Evolutionary conservation across 2,113 vertebrate genomes (phyloP), one percentile per base, ranked within the genome.

Genomic region (Hypocryptadius cinnamomeus): DNA sequence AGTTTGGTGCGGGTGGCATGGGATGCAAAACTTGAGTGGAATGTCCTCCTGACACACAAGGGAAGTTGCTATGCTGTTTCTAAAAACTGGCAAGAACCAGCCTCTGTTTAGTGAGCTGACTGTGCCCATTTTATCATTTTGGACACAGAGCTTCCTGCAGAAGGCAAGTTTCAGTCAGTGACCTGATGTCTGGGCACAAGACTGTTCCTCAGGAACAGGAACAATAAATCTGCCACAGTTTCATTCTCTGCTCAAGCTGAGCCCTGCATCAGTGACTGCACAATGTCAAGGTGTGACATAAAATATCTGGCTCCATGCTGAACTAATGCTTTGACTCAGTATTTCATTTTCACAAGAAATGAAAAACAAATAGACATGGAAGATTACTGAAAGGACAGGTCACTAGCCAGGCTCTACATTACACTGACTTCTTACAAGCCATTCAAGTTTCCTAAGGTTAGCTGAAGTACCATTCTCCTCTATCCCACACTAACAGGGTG

Each of bases 321-420:
- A 95, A 72, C 40, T 89, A 85, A 61, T 56, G 61, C 70, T 93
- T 87, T 64, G n/a, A 78, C 63, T 93, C 63, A 40, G 57, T 51
- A 74, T 86, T 85, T 87, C 22, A 76, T 79, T 89, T 94, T 85
- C 90, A 82, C 39, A 87, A 91, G 71, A 89, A 68, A 94, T 53
- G 25, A 71, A 79, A 93, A 90, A 42, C 54, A 90, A 93, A 93
- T 7, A 89, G 57, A 81, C 17, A 8, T 22, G 40, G 81, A 51
- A 81, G 31, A 85, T 73, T 70, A 66, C 82, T 92, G 76, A 69
- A 85, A 66, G 74, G 51, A 65, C 40, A 79, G 42, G 76, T 77
- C 71, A 68, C 37, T 40, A 79, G 53, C 44, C 11, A 47, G 56
- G 31, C 24, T 85, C 39, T 79, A 39, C 37, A 48, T 45, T 47